A percentile compares a stretch with the other conserved stretches of the same genome.
Conservation (phyloP, 2,113 vertebrate genomes). For the Nipponia nippon region DNA sequence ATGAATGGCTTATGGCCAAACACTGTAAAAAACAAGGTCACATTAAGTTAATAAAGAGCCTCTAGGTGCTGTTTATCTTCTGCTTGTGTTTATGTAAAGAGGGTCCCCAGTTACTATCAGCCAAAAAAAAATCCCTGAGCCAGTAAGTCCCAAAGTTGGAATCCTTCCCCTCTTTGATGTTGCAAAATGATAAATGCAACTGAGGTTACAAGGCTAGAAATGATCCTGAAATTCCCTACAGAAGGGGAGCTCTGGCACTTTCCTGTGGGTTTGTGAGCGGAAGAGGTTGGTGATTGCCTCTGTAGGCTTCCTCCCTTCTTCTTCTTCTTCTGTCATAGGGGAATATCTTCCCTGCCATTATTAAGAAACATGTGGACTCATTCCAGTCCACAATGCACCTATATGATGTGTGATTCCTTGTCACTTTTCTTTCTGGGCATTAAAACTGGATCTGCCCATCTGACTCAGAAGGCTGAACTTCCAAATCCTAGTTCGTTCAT, state of each 20-base stretch:
- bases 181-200: neutral
- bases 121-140: neutral
- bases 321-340: neutral
- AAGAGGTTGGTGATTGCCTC: neutral
- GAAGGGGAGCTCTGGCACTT: neutral
- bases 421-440: neutral
- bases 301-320: neutral
- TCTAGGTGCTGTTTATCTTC: conserved; percentile 32
- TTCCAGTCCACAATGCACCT: neutral
- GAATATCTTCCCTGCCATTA: neutral
- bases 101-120: neutral
- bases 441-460: neutral
- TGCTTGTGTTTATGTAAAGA: conserved; percentile 11
- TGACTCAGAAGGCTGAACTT: neutral
- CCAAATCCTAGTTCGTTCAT: neutral
- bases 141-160: neutral
- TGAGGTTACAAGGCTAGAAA: neutral
- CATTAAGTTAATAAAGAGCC: conserved; percentile 22
- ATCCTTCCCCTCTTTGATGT: neutral
- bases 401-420: neutral
- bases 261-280: neutral
- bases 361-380: neutral
- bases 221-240: neutral
- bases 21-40: neutral
- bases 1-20: neutral